phyloP scores from a whole-genome alignment of 2,797 vertebrate species.

The Nannoperca australis region DNA sequence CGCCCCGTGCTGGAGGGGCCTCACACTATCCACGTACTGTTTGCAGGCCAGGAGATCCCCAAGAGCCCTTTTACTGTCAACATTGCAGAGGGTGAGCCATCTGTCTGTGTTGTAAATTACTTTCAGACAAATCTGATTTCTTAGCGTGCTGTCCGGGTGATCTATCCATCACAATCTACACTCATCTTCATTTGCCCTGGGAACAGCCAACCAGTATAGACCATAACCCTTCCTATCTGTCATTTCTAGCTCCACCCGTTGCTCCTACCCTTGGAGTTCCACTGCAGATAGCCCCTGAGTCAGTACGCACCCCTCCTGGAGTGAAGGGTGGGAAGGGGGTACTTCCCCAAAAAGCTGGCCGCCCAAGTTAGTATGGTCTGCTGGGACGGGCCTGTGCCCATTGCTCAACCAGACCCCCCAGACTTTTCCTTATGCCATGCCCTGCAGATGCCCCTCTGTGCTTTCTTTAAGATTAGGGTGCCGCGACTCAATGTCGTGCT shows the following conservation, averaged over 20 bases:
- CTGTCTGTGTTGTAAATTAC: constrained; percentile 64
- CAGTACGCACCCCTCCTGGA: constrained; percentile 82
- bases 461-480: constrained; percentile 55
- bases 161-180: constrained; percentile 63
- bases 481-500: constrained; percentile 56
- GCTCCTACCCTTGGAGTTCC: constrained; percentile 74
- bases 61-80: constrained; percentile 94
- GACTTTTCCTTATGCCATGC: constrained; percentile 30
- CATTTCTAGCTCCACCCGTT: constrained; percentile 83
- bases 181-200: constrained; percentile 55
- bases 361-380: constrained; percentile 87
- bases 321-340: constrained; percentile 82
- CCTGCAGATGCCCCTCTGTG: constrained; percentile 56
- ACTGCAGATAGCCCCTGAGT: constrained; percentile 87
- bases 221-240: constrained; percentile 80
- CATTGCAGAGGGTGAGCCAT: constrained; percentile 91
- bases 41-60: constrained; percentile 91
- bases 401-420: constrained; percentile 60
- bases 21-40: constrained; percentile 90
- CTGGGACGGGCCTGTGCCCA: constrained; percentile 67
- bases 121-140: constrained; percentile 72
- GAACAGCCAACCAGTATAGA: constrained; percentile 47
- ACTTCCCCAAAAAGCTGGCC: constrained; percentile 83
- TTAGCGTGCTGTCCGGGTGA: constrained; percentile 49
- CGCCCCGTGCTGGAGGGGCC: constrained; percentile 91